A percentile compares a stretch with the other conserved stretches of the same genome.
Evolutionary conservation across 2,888 invertebrate species (phyloP).

Genomic region (Aelia acuminata): DNA sequence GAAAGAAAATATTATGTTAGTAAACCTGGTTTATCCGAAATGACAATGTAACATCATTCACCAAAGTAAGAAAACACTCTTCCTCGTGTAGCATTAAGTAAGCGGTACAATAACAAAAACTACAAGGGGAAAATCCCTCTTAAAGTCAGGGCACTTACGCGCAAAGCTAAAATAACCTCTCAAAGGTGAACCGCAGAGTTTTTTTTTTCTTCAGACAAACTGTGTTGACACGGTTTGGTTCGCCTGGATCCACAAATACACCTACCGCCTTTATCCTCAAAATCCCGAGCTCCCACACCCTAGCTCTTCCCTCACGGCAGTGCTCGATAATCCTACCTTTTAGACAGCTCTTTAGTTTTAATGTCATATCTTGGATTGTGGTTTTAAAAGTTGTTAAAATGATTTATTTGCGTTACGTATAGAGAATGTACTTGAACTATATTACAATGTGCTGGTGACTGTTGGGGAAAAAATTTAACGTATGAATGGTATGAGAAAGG

Average conservation of each 20-base stretch:
- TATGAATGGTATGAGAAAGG: too few relatives aligned
- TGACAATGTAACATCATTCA: neutral
- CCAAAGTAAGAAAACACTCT: neutral
- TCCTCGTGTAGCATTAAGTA: neutral
- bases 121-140: neutral
- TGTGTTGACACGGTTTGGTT: neutral
- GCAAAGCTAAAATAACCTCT: neutral
- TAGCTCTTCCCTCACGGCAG: neutral
- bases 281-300: neutral
- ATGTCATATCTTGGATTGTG: too few relatives aligned
- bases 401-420: too few relatives aligned
- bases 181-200: neutral
- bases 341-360: neutral
- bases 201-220: neutral
- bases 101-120: neutral
- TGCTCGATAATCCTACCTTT: neutral
- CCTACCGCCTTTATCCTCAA: neutral
- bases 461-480: too few relatives aligned
- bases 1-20: neutral
- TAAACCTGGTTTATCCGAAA: neutral
- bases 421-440: too few relatives aligned
- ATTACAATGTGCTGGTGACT: too few relatives aligned
- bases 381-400: too few relatives aligned
- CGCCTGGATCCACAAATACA: neutral
- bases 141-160: neutral